Percentiles rank a stretch among this genome's conserved stretches.
These are phyloP conservation scores for Pomatostomus ruficeps DNA, from an alignment of 2,113 vertebrate genomes.

Conservation along the genomic window DNA sequence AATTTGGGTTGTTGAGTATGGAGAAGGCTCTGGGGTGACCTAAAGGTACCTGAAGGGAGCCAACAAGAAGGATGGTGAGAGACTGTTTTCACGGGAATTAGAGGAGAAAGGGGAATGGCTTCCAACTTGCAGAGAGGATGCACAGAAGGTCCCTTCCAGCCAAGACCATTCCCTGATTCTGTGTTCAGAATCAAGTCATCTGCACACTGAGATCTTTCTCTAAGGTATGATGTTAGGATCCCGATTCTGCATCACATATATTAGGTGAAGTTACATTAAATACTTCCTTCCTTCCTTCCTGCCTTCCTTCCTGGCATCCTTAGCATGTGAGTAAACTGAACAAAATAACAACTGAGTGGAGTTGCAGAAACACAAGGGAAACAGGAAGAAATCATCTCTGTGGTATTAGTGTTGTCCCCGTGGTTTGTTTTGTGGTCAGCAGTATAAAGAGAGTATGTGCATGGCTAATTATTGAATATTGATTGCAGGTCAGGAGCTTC, in stretches of 20 bases:
- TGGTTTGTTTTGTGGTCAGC: not conserved
- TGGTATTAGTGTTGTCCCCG: not conserved
- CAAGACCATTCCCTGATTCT: not conserved
- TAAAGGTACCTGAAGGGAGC: not conserved
- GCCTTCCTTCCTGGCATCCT: not conserved
- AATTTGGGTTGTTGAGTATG: not conserved
- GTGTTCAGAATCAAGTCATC: not conserved
- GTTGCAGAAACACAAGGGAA: not conserved
- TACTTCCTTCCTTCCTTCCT: not conserved
- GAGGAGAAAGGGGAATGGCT: not conserved
- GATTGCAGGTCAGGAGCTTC: not conserved
- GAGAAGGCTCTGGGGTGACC: not conserved
- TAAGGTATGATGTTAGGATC: not conserved
- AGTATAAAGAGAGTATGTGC: not conserved
- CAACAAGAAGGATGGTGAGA: not conserved
- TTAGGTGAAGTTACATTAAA: not conserved
- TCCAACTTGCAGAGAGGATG: not conserved
- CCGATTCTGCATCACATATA: not conserved
- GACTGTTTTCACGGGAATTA: not conserved
- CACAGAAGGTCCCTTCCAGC: not conserved
- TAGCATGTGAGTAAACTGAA: not conserved
- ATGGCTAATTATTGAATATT: not conserved
- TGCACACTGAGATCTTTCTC: not conserved
- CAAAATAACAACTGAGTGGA: not conserved
- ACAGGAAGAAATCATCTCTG: not conserved